phyloP scores from a whole-genome alignment of 1,140 invertebrate species.

The Drosophila miranda region DNA sequence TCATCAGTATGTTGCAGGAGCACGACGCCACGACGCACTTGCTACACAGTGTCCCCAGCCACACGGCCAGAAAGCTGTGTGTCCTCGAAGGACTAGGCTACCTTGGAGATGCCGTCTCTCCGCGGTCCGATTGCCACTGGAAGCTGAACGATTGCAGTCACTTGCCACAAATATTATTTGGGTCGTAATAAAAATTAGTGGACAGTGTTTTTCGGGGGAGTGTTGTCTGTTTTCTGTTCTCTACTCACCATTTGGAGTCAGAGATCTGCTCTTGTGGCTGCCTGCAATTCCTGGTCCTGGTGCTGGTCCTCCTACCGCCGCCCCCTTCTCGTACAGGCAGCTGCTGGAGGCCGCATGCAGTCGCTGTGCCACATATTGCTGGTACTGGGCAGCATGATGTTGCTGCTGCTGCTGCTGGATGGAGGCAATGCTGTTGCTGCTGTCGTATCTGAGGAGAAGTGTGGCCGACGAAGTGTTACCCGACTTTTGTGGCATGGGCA shows the following conservation, averaged over 20 bases:
- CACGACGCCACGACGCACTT: not conserved
- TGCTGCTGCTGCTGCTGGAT: slow-evolving; percentile 53
- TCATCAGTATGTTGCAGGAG: slow-evolving; percentile 27
- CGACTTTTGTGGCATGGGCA: slow-evolving; percentile 60
- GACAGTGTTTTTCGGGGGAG: not conserved
- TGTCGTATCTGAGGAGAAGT: slow-evolving; percentile 61
- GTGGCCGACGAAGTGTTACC: slow-evolving; percentile 29
- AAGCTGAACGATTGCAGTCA: slow-evolving; percentile 47
- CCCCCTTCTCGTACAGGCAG: slow-evolving; percentile 67
- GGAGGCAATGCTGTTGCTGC: slow-evolving; percentile 52
- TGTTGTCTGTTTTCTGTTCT: not conserved
- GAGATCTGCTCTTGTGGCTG: slow-evolving; percentile 43
- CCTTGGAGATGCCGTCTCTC: not conserved
- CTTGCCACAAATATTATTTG: slow-evolving; percentile 13
- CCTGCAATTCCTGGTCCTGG: slow-evolving; percentile 2
- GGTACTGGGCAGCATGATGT: slow-evolving; percentile 57
- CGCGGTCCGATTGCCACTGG: slow-evolving; percentile 36
- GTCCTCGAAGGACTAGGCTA: slow-evolving; percentile 1
- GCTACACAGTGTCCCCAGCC: slow-evolving; percentile 12
- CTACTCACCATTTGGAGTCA: slow-evolving; percentile 57
- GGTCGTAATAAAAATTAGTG: not conserved
- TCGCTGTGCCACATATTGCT: slow-evolving; percentile 66
- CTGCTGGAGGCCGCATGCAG: slow-evolving; percentile 64
- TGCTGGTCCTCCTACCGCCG: not conserved
- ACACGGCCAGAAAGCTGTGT: slow-evolving; percentile 21